These are phyloP conservation scores for Marisa cornuarietis DNA, from an alignment of 1,140 invertebrate genomes.

Conservation along the genomic window DNA sequence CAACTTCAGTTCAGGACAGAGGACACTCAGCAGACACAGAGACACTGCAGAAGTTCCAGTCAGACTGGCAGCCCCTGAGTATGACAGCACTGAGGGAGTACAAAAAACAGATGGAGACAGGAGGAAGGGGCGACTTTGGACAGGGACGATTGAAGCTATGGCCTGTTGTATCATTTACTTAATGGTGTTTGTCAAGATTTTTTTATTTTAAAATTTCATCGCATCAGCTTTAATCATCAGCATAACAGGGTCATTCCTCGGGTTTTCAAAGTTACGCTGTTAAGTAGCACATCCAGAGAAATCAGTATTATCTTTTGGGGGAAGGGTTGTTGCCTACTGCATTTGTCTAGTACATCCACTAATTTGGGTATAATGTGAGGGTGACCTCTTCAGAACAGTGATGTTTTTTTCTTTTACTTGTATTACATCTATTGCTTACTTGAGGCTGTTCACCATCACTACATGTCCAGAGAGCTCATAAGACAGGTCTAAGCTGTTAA, in stretches of 20 bases:
- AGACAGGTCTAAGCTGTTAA: too few species aligned
- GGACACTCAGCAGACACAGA: background rate
- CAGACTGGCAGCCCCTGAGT: conserved; percentile 50
- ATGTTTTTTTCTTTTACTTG: too few species aligned
- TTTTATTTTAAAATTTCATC: background rate
- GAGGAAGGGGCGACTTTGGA: conserved; percentile 46
- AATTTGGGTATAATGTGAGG: too few species aligned
- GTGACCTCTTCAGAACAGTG: too few species aligned
- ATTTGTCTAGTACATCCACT: too few species aligned
- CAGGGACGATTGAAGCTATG: conserved; percentile 47
- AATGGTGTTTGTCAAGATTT: background rate
- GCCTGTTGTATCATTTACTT: background rate
- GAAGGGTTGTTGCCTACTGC: too few species aligned
- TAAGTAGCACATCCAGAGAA: too few species aligned
- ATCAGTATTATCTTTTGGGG: too few species aligned
- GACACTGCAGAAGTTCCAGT: conserved; percentile 10
- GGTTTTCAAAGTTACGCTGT: background rate
- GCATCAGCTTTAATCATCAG: background rate
- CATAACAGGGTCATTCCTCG: too few species aligned
- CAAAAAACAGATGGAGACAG: conserved; percentile 38
- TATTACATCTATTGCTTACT: too few species aligned
- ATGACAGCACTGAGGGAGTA: conserved; percentile 55
- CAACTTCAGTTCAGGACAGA: background rate
- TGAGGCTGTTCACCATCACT: too few species aligned
- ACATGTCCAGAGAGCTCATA: too few species aligned